Base-by-base conservation (phyloP, 2,888 invertebrate species). In the Polyommatus icarus region DNA sequence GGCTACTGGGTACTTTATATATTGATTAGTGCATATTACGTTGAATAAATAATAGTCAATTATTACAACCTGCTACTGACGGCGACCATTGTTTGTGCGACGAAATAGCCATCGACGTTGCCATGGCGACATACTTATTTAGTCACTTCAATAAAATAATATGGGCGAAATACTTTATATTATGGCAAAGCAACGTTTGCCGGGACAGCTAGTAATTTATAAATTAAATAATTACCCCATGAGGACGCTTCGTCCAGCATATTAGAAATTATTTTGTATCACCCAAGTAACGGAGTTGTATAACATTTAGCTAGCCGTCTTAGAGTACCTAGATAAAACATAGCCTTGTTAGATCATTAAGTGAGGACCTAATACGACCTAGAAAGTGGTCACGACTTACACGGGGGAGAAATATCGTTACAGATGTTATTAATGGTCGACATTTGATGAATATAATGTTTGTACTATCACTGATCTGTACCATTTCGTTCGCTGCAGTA, bases 311-410 rank as follows among this genome's bases (percentile, higher is more conserved):
- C 29, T 18, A 29, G 29, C 24, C 67, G 59, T 59, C 59, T 20
- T 67, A 29, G 29, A 29, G 29, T 67, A 67, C 67, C 67, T 32
- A 67, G 67, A 67, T 67, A 67, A 67, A 29, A 67, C 67, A 67
- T 67, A 29, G 67, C 29, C 67, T 67, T 67, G 67, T 67, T 67
- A 67, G 67, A 67, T 67, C 67, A 67, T 67, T 67, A 67, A 67
- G 67, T 15, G 67, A 67, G 29, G 67, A 67, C 67, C 67, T 67
- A 67, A 67, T 67, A 67, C 67, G 67, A 67, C 67, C 67, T 67
- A 67, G 67, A 67, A 67, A 67, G 67, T 18, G 67, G 15, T 67
- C 67, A 67, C 67, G 67, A 67, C 15, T 67, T 29, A 67, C 67
- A 67, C 67, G 67, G 29, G 61, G 67, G 67, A 67, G 67, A 67